Percentiles rank a stretch among this genome's conserved stretches.
Conservation (phyloP, 2,113 vertebrate species). For the Morphnarchus princeps region DNA sequence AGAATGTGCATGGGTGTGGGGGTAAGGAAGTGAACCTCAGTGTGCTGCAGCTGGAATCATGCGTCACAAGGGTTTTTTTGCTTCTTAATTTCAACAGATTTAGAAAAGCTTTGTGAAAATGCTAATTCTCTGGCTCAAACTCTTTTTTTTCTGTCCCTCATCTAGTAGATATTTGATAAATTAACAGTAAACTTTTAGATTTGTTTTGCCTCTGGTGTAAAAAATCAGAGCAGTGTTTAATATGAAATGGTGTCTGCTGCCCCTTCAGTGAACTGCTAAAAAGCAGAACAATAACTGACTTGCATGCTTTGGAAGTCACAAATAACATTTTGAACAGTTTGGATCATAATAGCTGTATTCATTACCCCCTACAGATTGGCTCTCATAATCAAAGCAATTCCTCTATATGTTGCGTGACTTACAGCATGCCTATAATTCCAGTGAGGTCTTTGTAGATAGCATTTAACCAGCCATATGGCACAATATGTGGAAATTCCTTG, state of each 20-base stretch:
- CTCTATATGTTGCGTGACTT: neutral
- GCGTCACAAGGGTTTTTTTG: rapidly evolving
- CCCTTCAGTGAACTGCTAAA: constrained; percentile 16
- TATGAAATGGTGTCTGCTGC: neutral
- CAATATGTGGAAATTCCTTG: neutral
- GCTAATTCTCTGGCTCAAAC: neutral
- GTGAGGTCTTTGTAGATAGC: neutral
- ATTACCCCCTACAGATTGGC: neutral
- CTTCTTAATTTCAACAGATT: neutral
- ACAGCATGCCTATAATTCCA: neutral
- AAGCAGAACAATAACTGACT: constrained; percentile 5
- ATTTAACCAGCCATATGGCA: neutral
- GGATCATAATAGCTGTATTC: constrained; percentile 20
- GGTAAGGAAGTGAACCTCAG: neutral
- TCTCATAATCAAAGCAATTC: neutral
- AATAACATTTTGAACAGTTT: neutral
- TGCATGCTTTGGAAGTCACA: neutral
- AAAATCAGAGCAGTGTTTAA: neutral
- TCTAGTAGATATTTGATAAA: neutral
- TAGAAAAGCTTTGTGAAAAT: neutral
- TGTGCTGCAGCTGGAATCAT: neutral
- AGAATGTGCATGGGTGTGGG: neutral
- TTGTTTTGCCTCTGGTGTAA: neutral
- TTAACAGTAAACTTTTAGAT: neutral
- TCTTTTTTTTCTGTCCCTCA: neutral